Evolutionary conservation across 2,113 vertebrate genomes (phyloP).

Genomic region (Nanorana parkeri): DNA sequence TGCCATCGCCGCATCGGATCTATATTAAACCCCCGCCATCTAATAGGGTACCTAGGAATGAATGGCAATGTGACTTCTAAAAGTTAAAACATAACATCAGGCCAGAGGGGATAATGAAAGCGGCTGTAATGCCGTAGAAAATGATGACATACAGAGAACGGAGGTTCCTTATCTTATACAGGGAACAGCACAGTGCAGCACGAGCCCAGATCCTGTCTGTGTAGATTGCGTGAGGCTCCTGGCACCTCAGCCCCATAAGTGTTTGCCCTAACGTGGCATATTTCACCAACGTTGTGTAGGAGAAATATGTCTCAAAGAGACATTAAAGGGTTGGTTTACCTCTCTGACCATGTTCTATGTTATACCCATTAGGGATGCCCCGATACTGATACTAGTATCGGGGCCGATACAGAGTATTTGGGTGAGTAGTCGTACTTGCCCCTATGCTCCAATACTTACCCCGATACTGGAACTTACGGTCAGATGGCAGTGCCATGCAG

Average conservation of each 20-base stretch:
- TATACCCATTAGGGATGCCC: too few relatives aligned
- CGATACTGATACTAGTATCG: too few relatives aligned
- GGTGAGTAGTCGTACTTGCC: too few relatives aligned
- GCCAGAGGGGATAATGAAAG: slow-evolving; percentile 25
- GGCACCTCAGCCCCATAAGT: not conserved
- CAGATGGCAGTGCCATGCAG: too few relatives aligned
- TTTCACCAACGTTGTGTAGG: not conserved
- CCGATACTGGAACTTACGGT: too few relatives aligned
- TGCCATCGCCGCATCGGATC: slow-evolving; percentile 21
- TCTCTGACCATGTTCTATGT: too few relatives aligned
- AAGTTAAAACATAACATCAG: slow-evolving; percentile 24
- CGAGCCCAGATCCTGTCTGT: not conserved
- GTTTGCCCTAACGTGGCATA: slow-evolving; percentile 24
- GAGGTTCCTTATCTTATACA: not conserved
- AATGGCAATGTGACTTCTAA: not conserved
- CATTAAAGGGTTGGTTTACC: too few relatives aligned
- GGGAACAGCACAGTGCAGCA: not conserved
- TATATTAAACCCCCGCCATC: slow-evolving; percentile 33
- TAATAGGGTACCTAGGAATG: not conserved
- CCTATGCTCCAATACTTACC: too few relatives aligned
- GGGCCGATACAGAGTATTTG: too few relatives aligned
- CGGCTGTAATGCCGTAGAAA: slow-evolving; percentile 10
- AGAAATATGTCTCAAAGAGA: too few relatives aligned
- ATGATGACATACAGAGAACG: slow-evolving; percentile 23
- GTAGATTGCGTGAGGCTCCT: not conserved